A percentile compares a stretch with the other conserved stretches of the same genome.
These are phyloP conservation scores for Phocoena sinus DNA, from an alignment of 2,113 vertebrate species.

Conservation along the genomic window DNA sequence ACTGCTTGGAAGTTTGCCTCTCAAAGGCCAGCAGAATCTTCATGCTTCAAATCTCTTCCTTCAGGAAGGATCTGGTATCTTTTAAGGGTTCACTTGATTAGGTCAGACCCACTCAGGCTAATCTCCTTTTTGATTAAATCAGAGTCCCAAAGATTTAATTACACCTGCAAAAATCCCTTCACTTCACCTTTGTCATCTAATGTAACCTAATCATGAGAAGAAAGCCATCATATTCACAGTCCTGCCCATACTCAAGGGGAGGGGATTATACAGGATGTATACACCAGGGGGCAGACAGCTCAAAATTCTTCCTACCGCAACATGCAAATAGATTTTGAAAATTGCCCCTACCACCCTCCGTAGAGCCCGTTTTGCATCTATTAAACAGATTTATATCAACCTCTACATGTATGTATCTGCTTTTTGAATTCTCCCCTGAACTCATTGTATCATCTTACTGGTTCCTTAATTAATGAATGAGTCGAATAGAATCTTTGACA, in stretches of 20 bases:
- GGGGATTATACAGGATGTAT: not conserved
- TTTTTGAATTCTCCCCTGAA: not conserved
- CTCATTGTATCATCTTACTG: not conserved
- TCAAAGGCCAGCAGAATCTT: not conserved
- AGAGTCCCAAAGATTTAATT: slow-evolving; percentile 27
- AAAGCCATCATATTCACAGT: not conserved
- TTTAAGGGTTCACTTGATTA: not conserved
- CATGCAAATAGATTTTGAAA: not conserved
- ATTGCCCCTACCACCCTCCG: not conserved
- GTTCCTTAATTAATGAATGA: not conserved
- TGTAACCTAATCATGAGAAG: not conserved
- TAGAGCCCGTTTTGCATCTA: not conserved
- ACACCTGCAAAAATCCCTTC: not conserved
- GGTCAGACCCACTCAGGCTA: not conserved
- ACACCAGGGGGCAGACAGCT: not conserved
- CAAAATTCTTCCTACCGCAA: not conserved
- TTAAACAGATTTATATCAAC: not conserved
- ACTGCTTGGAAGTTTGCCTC: not conserved
- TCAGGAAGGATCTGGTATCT: not conserved
- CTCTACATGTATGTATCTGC: not conserved
- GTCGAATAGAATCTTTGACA: not conserved
- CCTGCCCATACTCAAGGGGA: too few species aligned
- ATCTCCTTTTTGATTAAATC: slow-evolving; percentile 31
- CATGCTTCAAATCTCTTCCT: not conserved
- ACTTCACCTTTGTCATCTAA: slow-evolving; percentile 7